Base-by-base conservation (phyloP, 2,888 invertebrate genomes). In the Stenodera caucasica region DNA sequence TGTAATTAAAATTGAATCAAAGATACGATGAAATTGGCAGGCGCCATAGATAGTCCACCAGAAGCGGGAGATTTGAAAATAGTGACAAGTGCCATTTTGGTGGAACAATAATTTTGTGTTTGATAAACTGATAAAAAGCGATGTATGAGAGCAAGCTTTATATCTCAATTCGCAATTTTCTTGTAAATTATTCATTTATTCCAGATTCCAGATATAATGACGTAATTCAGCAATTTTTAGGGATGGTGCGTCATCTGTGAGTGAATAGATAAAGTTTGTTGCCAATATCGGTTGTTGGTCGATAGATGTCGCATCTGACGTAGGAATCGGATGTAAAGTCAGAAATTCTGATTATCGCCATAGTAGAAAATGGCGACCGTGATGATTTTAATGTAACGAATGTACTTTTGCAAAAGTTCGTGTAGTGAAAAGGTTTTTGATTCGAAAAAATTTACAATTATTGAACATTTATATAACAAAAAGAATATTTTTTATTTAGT, bases 331-430 rank as follows among this genome's bases (percentile, higher is more conserved):
- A 70, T 71, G 65, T 57, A 67, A 72, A 70, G 70, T 71, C 68
- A 72, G 72, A 64, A 69, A 65, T 70, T 73, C 70, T 71, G 67
- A 64, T 64, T 69, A 77, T 84, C 85, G 88, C 88, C 88, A 88
- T 88, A 88, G 86, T 88, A 85, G 87, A 89, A 81, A 88, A 90
- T 90, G 90, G 90, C 90, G 90, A 78, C 77, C 74, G 78, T 77
- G 77, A 78, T 73, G 77, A 77, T 70, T 75, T 85, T 84, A 85
- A 84, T 85, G 85, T 85, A 84, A 83, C 84, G 85, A 85, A 85
- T 85, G 85, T 77, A 84, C 83, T 84, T 83, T 40, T 75, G 68
- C 66, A 67, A 67, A 70, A 67, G 77, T 78, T 77, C 73, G 75
- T 74, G 75, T 74, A 75, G 73, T 78, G 77, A 74, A 75, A 40